These are phyloP conservation scores for Cydia pomonella DNA, from an alignment of 1,140 invertebrate genomes.

Conservation along the genomic window DNA sequence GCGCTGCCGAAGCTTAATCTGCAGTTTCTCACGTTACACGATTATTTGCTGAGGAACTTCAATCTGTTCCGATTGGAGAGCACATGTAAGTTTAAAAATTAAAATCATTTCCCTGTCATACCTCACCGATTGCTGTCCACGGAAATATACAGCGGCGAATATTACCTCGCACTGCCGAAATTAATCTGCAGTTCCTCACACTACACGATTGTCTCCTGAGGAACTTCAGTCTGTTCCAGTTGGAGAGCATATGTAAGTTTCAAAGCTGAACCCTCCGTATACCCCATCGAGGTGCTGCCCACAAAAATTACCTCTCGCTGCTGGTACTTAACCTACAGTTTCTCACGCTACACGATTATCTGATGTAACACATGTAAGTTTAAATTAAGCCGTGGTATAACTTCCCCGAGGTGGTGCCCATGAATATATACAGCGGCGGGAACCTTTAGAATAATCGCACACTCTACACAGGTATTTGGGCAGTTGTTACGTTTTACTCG, in stretches of 20 bases:
- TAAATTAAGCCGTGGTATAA: slow-evolving; percentile 97
- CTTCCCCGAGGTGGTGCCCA: slow-evolving; percentile 98
- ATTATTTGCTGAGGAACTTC: slow-evolving; percentile 98
- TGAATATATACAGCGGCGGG: slow-evolving; percentile 98
- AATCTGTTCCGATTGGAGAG: slow-evolving; percentile 98
- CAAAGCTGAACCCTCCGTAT: too few species aligned
- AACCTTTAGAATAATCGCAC: too few species aligned
- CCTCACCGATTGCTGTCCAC: slow-evolving; percentile 98
- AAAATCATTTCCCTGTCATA: slow-evolving; percentile 95
- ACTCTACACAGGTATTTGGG: too few species aligned
- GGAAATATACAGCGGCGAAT: slow-evolving; percentile 98
- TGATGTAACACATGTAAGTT: too few species aligned
- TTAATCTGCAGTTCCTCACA: slow-evolving; percentile 99
- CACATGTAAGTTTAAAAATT: slow-evolving; percentile 91
- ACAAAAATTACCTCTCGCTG: too few species aligned
- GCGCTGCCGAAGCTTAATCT: slow-evolving; percentile 99
- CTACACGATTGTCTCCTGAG: slow-evolving; percentile 98
- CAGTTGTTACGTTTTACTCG: too few species aligned
- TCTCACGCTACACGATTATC: too few species aligned
- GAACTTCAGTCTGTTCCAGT: slow-evolving; percentile 98
- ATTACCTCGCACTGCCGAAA: slow-evolving; percentile 97
- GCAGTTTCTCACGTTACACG: slow-evolving; percentile 98
- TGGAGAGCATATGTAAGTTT: slow-evolving; percentile 99
- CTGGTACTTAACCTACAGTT: too few species aligned
- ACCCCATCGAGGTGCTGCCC: too few species aligned